These are phyloP conservation scores for Pithys albifrons DNA, from an alignment of 2,113 vertebrate genomes.

Conservation along the genomic window DNA sequence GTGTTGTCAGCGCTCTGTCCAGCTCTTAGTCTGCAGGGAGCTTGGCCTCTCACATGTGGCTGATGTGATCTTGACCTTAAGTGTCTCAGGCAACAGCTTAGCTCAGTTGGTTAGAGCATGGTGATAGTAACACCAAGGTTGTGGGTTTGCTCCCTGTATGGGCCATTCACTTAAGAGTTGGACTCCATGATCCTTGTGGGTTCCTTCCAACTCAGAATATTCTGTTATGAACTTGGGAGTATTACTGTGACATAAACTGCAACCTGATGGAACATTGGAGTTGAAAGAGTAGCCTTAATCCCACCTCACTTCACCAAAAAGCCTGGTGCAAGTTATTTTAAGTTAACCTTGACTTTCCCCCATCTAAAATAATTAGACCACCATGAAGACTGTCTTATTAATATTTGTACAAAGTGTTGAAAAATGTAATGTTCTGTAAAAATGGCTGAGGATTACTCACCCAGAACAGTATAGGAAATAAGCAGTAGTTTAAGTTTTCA, in stretches of 20 bases:
- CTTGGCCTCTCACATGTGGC: background rate
- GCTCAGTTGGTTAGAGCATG: background rate
- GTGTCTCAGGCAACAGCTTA: background rate
- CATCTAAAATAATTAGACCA: conserved; percentile 5
- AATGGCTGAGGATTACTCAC: background rate
- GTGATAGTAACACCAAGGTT: background rate
- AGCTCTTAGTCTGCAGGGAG: background rate
- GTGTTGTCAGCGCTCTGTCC: background rate
- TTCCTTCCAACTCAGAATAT: background rate
- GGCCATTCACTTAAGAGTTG: background rate
- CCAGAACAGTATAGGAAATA: conserved; percentile 31
- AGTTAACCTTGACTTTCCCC: conserved; percentile 12
- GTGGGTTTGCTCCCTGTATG: background rate
- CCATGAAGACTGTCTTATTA: background rate
- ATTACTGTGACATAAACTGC: background rate
- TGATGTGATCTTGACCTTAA: background rate
- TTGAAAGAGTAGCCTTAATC: background rate
- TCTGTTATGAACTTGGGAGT: background rate
- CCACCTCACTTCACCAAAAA: background rate
- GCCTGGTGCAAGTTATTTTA: background rate
- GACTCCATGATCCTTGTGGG: background rate
- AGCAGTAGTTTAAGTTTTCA: background rate
- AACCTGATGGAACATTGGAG: background rate
- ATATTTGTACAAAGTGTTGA: conserved; percentile 18
- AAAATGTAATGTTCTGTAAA: conserved; percentile 23